Base-by-base conservation (phyloP, 2,113 vertebrate genomes). In the Centropus bengalensis region DNA sequence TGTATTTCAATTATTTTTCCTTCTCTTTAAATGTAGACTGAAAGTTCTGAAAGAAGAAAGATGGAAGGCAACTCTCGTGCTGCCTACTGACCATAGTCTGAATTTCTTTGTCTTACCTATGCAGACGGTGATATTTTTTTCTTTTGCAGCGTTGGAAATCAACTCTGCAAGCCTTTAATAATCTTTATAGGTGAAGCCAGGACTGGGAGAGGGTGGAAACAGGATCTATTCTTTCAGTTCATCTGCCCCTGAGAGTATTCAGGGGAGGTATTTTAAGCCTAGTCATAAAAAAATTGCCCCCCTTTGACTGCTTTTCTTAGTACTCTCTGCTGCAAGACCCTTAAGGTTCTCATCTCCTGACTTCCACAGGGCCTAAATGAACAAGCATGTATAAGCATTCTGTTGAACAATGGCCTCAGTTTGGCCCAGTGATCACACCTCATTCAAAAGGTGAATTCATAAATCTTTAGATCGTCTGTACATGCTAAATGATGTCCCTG, bases 1-100 rank as follows among this genome's bases (percentile, higher is more conserved):
- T 86, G 82, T 93, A 91, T 94, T 76, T 88, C 63, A 44, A 85
- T 93, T 79, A 71, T 80, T 92, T 78, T 91, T 81, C 60, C 90
- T 79, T 94, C 66, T 75, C 40, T 80, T 67, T 62, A 94, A 73
- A 89, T 22, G 52, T 45, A 79, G 74, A 54, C 54, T 80, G 67
- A 63, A 82, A 80, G 38, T 89, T 70, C 44, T 85, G 88, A 76
- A 82, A 89, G 80, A 93, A 93, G 54, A 75, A 91, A 73, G 64
- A 86, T 23, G 66, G 85, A 95, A 77, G 82, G 66, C 38, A 83
- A 75, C 70, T 87, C 66, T 45, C 36, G 10, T 10, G 13, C 64
- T 95, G 71, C 62, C 58, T 90, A 66, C 66, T 3, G 3, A 55
- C 49, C 45, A 16, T 7, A 67, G 69, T 32, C 56, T 51, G 45